phyloP scores from a whole-genome alignment of 2,888 invertebrate genomes.

The Boloria euphrosyne region DNA sequence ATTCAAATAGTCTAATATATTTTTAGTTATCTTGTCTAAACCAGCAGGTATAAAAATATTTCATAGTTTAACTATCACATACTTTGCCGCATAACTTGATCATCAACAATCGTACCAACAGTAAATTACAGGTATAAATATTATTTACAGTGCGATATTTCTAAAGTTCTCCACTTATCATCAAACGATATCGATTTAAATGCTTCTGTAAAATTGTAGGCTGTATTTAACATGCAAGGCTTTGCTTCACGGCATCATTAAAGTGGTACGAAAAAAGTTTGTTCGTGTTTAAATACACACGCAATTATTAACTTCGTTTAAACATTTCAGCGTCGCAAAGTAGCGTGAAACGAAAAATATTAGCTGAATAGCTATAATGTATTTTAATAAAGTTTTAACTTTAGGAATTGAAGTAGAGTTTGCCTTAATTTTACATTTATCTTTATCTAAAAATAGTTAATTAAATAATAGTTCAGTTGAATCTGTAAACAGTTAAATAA shows the following conservation, averaged over 20 bases:
- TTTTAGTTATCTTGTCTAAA: too few relatives aligned
- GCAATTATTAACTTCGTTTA: slow-evolving; percentile 38
- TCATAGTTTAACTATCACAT: too few relatives aligned
- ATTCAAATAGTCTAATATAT: too few relatives aligned
- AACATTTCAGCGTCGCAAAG: slow-evolving; percentile 37
- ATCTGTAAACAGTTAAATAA: too few relatives aligned
- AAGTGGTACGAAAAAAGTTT: slow-evolving; percentile 37
- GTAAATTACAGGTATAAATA: background rate
- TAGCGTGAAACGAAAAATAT: slow-evolving; percentile 34
- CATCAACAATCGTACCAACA: slow-evolving; percentile 1
- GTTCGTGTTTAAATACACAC: slow-evolving; percentile 40
- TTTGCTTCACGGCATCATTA: slow-evolving; percentile 37
- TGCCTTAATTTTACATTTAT: too few relatives aligned
- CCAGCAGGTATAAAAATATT: too few relatives aligned
- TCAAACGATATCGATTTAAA: slow-evolving; percentile 39
- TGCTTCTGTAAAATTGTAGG: slow-evolving; percentile 40
- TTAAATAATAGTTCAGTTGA: background rate
- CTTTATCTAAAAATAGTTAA: background rate
- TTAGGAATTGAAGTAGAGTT: background rate
- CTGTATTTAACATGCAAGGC: slow-evolving; percentile 39
- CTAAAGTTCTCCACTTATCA: slow-evolving; percentile 27
- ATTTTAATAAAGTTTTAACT: slow-evolving; percentile 8
- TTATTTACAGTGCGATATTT: slow-evolving; percentile 12
- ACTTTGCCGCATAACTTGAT: background rate
- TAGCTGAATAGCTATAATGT: slow-evolving; percentile 12